Evolutionary conservation across 2,797 vertebrate genomes (phyloP).

Genomic region (Lagothrix lagotricha): DNA sequence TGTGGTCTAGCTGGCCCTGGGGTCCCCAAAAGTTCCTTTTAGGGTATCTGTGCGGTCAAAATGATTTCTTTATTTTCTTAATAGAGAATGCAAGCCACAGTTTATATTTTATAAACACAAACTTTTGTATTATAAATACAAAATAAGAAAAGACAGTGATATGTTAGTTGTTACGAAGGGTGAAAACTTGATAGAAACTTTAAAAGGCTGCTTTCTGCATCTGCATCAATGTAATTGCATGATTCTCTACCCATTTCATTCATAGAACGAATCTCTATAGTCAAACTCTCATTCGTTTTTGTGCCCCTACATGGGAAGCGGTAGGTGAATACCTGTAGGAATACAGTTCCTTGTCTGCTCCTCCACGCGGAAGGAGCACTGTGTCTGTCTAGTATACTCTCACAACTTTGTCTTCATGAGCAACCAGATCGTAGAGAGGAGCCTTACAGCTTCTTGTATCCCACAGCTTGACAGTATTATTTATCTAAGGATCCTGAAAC

Average conservation of each 20-base stretch:
- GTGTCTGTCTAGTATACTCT: constrained; percentile 97
- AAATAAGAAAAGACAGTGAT: constrained; percentile 41
- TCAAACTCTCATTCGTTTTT: constrained; percentile 69
- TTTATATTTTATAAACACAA: constrained; percentile 5
- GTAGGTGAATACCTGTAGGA: constrained; percentile 91
- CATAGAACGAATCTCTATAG: constrained; percentile 19
- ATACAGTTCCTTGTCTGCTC: constrained; percentile 98
- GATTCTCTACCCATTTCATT: constrained; percentile 14
- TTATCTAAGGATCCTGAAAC: constrained; percentile 97
- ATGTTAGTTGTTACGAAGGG: neutral
- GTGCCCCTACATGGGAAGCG: constrained; percentile 91
- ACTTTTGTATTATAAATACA: constrained; percentile 64
- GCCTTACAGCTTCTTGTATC: constrained; percentile 98
- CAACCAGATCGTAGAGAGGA: constrained; percentile 95
- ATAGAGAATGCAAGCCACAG: constrained; percentile 11
- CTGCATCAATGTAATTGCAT: neutral
- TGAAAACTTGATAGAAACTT: constrained; percentile 24
- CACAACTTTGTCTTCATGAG: constrained; percentile 97
- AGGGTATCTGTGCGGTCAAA: neutral
- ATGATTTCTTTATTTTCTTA: neutral
- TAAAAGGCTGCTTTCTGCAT: neutral
- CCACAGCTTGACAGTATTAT: constrained; percentile 99
- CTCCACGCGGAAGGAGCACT: constrained; percentile 96
- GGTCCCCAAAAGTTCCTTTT: neutral
- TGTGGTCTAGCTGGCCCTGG: no score